These are phyloP conservation scores for Phyllostomus hastatus DNA, from an alignment of 2,113 vertebrate species.

Conservation along the genomic window DNA sequence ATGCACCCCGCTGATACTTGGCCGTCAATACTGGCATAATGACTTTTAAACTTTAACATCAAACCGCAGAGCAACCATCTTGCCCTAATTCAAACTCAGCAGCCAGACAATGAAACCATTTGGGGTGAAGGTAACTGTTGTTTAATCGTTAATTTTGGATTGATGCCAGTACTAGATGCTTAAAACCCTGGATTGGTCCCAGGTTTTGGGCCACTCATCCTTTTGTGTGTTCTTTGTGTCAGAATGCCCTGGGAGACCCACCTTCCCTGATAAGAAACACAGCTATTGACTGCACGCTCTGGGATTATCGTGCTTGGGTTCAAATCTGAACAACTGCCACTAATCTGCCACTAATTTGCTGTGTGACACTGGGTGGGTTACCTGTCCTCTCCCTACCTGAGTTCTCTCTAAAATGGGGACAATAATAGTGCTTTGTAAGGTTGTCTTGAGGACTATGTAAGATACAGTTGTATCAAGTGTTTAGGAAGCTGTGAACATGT, in stretches of 20 bases:
- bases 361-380: neutral
- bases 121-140: neutral
- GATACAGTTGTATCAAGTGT: neutral
- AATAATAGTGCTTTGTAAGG: neutral
- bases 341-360: neutral
- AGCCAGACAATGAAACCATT: neutral
- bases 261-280: neutral
- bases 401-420: neutral
- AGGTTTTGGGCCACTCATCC: neutral
- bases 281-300: neutral
- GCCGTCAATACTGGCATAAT: neutral
- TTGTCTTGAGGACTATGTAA: neutral
- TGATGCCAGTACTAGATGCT: constrained; percentile 4
- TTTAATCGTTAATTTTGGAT: constrained; percentile 20
- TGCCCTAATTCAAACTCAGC: neutral
- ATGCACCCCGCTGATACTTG: neutral
- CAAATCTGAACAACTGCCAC: neutral
- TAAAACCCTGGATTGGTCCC: neutral
- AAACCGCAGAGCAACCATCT: neutral
- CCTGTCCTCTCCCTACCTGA: neutral
- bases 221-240: neutral
- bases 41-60: neutral
- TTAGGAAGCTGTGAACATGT: neutral
- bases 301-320: neutral
- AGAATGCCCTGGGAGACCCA: neutral